Base-by-base conservation (phyloP, 2,888 invertebrate species). In the Pseudanteris insignis region DNA sequence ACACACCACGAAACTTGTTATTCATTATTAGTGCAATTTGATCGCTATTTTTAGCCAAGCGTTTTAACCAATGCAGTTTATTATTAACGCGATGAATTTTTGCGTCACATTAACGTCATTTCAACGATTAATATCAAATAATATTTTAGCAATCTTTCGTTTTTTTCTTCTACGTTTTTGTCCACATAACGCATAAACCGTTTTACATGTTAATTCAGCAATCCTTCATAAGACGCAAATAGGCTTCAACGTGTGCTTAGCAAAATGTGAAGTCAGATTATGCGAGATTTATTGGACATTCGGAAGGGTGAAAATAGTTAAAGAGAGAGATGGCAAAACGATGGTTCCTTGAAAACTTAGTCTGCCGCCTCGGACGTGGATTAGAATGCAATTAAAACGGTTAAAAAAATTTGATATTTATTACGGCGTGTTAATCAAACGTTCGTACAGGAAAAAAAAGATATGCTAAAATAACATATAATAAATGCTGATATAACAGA, bases 301-400 rank as follows among this genome's bases (percentile, higher is more conserved):
- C 37, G 55, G 41, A 64, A 58, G 65, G 64, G 65, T 44, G 47
- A 58, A 43, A 34, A 53, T 15, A 51, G 46, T 41, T 18, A 68
- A 54, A 62, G 66, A 51, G 24, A 63, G 21, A 41, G 30, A 43
- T 36, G 33, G 54, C 50, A 60, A 62, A 54, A 24, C 47, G 40
- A 14, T 28, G 37, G 44, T 44, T 38, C 40, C 13, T 29, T 46
- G 61, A 66, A 70, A 67, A 67, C 65, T 67, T 61, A 64, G 67
- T 53, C 65, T 28, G 54, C 46, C 46, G 64, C 64, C 68, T 75
- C 69, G 70, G 57, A 66, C 65, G 41, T 54, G 76, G 76, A 76
- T 76, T 75, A 76, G 70, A 58, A 74, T 75, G 73, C 74, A 75
- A 76, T 76, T 76, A 75, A 65, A 67, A 64, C 63, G 64, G 67